A percentile compares a stretch with the other conserved stretches of the same genome.
Conservation (phyloP, 2,797 vertebrate genomes). For the Tiaroga cobitis region DNA sequence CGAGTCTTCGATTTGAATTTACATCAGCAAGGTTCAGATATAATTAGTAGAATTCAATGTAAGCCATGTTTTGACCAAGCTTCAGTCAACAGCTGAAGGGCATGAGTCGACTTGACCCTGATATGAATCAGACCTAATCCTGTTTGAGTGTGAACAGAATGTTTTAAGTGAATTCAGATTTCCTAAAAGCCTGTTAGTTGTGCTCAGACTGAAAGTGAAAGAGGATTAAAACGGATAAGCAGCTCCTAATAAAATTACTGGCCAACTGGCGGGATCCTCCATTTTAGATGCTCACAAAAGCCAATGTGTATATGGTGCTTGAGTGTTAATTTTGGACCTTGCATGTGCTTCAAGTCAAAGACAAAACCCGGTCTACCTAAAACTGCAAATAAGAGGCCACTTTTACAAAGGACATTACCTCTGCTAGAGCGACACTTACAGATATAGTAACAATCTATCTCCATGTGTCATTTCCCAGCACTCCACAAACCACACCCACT, state of each 20-base stretch:
- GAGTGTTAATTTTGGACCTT: neutral
- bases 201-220: slow-evolving; percentile 39
- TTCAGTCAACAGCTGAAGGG: slow-evolving; percentile 22
- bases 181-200: slow-evolving; percentile 23
- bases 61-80: neutral
- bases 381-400: slow-evolving; percentile 8
- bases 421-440: neutral
- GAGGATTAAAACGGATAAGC: slow-evolving; percentile 45
- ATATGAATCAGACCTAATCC: slow-evolving; percentile 35
- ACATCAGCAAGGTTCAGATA: neutral
- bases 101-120: neutral
- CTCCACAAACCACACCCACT: slow-evolving; percentile 3
- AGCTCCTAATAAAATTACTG: slow-evolving; percentile 17
- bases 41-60: neutral
- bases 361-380: neutral
- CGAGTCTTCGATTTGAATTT: neutral
- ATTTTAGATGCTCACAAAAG: neutral
- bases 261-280: neutral
- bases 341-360: neutral
- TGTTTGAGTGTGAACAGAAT: slow-evolving; percentile 43
- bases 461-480: slow-evolving; percentile 27
- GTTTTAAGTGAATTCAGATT: slow-evolving; percentile 39
- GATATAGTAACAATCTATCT: slow-evolving; percentile 20
- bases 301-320: neutral
- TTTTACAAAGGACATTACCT: slow-evolving; percentile 20